Percentiles rank a stretch among this genome's conserved stretches.
phyloP scores from a whole-genome alignment of 2,888 invertebrate species.

The Agriopis leucophaearia region DNA sequence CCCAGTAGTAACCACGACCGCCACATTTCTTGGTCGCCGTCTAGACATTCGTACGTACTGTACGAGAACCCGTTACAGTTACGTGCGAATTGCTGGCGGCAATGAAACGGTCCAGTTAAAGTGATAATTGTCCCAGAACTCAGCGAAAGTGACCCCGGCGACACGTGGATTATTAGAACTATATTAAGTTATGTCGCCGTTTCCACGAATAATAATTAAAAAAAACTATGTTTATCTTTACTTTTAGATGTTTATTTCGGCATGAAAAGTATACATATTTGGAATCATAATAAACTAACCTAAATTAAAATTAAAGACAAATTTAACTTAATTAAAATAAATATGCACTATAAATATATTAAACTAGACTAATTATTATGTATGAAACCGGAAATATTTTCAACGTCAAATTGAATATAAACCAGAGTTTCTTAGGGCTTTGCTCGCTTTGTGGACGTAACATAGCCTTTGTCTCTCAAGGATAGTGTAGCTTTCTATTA shows the following conservation, averaged over 20 bases:
- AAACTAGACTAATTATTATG: neutral
- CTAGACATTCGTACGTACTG: constrained; percentile 25
- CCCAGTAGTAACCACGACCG: neutral
- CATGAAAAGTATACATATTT: no score
- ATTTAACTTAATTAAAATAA: no score
- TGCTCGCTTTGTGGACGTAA: no score
- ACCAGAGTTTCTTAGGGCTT: neutral
- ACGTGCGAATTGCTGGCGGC: constrained; percentile 51
- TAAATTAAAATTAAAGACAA: no score
- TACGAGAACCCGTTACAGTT: constrained; percentile 59
- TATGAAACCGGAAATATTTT: neutral
- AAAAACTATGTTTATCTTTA: no score
- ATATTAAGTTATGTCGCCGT: neutral
- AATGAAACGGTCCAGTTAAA: constrained; percentile 49
- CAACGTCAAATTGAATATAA: neutral
- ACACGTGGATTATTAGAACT: constrained; percentile 13
- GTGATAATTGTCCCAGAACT: constrained; percentile 65
- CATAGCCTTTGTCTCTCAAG: no score
- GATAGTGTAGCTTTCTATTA: no score
- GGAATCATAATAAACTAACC: no score
- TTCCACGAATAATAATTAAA: no score
- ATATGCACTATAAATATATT: no score
- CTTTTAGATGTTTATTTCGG: no score
- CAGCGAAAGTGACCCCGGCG: constrained; percentile 51
- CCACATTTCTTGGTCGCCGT: constrained; percentile 27